Percentiles rank a stretch among this genome's conserved stretches.
Conservation (phyloP, 2,113 vertebrate genomes). For the Pollachius pollachius region DNA sequence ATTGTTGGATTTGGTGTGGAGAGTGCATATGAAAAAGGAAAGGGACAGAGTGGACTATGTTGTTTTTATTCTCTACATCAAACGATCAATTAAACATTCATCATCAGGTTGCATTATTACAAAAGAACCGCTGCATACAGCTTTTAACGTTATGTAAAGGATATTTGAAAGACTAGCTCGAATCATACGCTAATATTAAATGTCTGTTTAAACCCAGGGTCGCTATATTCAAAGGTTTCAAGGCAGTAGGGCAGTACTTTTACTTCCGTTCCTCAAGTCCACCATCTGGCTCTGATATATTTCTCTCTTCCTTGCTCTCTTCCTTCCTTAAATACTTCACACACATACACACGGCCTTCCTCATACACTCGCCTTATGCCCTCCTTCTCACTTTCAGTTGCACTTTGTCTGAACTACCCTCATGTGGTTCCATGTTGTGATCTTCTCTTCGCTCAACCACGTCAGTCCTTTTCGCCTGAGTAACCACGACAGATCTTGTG, state of each 20-base stretch:
- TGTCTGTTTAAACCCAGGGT: conserved; percentile 57
- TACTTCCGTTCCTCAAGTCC: conserved; percentile 40
- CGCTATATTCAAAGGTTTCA: conserved; percentile 49
- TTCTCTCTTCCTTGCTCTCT: conserved; percentile 38
- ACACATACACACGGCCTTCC: not conserved
- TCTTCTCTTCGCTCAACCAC: conserved; percentile 64
- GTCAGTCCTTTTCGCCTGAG: conserved; percentile 60
- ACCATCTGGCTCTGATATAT: conserved; percentile 31
- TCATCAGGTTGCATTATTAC: conserved; percentile 64
- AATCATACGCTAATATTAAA: conserved; percentile 68
- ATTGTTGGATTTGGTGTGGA: not conserved
- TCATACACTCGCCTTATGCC: conserved; percentile 1
- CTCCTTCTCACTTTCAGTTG: conserved; percentile 9
- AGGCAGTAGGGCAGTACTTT: conserved; percentile 58
- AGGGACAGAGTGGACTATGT: conserved; percentile 61
- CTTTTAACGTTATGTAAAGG: conserved; percentile 66
- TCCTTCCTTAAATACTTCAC: conserved; percentile 35
- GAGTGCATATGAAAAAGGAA: conserved; percentile 36
- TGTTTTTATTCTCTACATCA: conserved; percentile 71
- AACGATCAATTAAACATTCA: conserved; percentile 73
- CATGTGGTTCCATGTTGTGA: conserved; percentile 51
- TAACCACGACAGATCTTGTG: conserved; percentile 49
- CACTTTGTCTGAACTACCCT: conserved; percentile 28
- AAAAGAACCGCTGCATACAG: conserved; percentile 62
- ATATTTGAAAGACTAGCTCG: conserved; percentile 72